phyloP scores from a whole-genome alignment of 2,888 invertebrate genomes.

The Melieria picta region DNA sequence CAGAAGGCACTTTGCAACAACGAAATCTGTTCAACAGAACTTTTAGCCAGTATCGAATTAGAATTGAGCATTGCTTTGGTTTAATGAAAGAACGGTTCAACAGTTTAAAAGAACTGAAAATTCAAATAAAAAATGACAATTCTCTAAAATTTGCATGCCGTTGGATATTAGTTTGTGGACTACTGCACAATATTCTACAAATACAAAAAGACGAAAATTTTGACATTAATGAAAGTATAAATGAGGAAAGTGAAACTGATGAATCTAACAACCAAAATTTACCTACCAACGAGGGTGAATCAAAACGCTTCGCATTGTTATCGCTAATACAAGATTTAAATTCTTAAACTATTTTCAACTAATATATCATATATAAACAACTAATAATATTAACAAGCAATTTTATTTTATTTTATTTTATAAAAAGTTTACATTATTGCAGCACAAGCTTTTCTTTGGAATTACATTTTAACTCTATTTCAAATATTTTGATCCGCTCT shows the following conservation, averaged over 20 bases:
- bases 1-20: slow-evolving; percentile 5
- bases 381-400: too few relatives aligned
- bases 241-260: background rate
- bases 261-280: background rate
- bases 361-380: too few relatives aligned
- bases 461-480: background rate
- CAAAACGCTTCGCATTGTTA: background rate
- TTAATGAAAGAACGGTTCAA: too few relatives aligned
- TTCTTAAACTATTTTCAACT: background rate
- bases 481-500: background rate
- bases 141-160: background rate
- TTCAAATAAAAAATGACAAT: background rate
- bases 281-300: background rate
- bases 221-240: background rate
- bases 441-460: background rate
- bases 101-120: too few relatives aligned
- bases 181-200: background rate
- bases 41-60: slow-evolving; percentile 9
- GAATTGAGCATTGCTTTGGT: slow-evolving; percentile 9
- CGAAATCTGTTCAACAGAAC: too few relatives aligned
- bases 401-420: too few relatives aligned
- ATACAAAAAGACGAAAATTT: slow-evolving; percentile 4
- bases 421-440: too few relatives aligned
- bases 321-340: background rate
- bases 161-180: slow-evolving; percentile 7